Evolutionary conservation across 2,888 invertebrate species (phyloP), one percentile per base, ranked within the genome.

Genomic region (Altica lythri): DNA sequence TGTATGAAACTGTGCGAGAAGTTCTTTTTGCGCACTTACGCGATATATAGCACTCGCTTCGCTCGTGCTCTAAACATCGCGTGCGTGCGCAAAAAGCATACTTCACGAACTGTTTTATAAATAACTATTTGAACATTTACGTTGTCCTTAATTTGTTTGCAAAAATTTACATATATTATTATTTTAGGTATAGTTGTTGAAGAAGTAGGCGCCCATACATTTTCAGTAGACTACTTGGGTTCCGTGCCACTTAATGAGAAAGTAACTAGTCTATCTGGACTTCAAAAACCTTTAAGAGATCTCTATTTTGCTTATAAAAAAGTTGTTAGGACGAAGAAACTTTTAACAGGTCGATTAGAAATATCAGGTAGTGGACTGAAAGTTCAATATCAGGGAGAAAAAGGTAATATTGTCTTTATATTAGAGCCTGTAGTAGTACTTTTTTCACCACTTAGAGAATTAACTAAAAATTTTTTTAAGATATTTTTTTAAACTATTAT

Each of bases 151-250:
- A n/a, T n/a, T n/a, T n/a, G n/a, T n/a, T n/a, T n/a, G n/a, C n/a
- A n/a, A n/a, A n/a, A n/a, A n/a, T n/a, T 16, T 34, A 10, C 12
- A n/a, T 34, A 6, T 34, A n/a, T 10, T 42, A 14, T 19, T 35
- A 35, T 19, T 38, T 18, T 4, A 38, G 81, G 80, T 19, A 77
- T 74, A 45, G 82, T 84, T 1, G 80, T 83, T 5, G 78, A 80
- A 29, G 84, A 84, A 63, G 76, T 74, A 6, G 75, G 74, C 8
- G 68, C 73, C 1, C 77, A 76, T 55, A 65, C 63, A 2, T 87
- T 87, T 66, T 82, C 83, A 61, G 91, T 93, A 1, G 88, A 89
- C 67, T 93, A 92, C 69, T 79, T 94, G 59, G 93, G 93, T 6
- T 89, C 89, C 1, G 83, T 91, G 12, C 86, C 89, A 0, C 79